phyloP scores from a whole-genome alignment of 2,113 vertebrate species.

The Vidua macroura region DNA sequence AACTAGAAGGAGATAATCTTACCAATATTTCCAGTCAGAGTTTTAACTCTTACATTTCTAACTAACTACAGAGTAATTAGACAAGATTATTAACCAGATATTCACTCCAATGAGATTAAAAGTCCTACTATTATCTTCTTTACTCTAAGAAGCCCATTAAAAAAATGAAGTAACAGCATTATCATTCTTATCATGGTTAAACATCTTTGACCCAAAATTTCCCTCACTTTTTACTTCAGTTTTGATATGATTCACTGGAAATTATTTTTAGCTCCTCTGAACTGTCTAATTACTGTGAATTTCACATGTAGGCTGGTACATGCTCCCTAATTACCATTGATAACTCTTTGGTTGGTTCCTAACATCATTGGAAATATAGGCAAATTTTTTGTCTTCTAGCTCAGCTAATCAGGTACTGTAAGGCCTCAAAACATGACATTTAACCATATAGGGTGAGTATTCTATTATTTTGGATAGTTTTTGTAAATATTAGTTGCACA shows the following conservation, averaged over 20 bases:
- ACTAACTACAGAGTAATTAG: not conserved
- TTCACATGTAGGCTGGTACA: not conserved
- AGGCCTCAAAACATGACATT: not conserved
- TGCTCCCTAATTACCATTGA: not conserved
- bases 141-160: conserved; percentile 31
- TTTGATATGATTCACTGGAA: not conserved
- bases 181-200: not conserved
- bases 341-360: not conserved
- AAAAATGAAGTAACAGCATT: not conserved
- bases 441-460: not conserved
- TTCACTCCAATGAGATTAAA: conserved; percentile 38
- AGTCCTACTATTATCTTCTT: conserved; percentile 8
- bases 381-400: not conserved
- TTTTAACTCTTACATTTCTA: not conserved
- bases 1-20: not conserved
- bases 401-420: not conserved
- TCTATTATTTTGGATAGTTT: not conserved
- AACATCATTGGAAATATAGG: not conserved
- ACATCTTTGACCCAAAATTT: not conserved
- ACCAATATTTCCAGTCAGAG: not conserved
- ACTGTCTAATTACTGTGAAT: not conserved
- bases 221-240: not conserved
- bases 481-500: not conserved
- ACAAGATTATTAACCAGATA: conserved; percentile 9
- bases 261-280: not conserved